Evolutionary conservation across 53 echinoderm and acorn worm genomes (phyloP).

Genomic region (Stichopus horrens): DNA sequence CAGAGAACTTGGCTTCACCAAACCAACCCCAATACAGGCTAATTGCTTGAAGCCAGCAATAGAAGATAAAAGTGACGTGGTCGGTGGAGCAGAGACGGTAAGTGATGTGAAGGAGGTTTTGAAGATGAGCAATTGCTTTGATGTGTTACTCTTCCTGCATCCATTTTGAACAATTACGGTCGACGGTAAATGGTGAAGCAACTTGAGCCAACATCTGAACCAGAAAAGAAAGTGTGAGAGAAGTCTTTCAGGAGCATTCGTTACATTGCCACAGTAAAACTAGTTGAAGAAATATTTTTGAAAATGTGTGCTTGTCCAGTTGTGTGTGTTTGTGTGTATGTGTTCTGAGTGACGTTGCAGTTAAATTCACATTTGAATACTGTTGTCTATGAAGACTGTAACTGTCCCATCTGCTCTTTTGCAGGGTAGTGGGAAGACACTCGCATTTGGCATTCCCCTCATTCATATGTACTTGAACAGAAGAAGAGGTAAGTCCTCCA

Average conservation of each 20-base stretch:
- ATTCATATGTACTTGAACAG: slow-evolving; percentile 63
- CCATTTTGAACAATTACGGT: neutral
- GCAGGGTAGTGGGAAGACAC: slow-evolving; percentile 95
- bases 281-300: too few relatives aligned
- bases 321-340: too few relatives aligned
- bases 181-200: neutral
- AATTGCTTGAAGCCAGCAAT: slow-evolving; percentile 79
- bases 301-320: too few relatives aligned
- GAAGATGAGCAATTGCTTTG: neutral
- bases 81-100: slow-evolving; percentile 96
- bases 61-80: slow-evolving; percentile 67
- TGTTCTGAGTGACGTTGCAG: too few relatives aligned
- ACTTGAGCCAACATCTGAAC: too few relatives aligned
- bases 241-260: too few relatives aligned
- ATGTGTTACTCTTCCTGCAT: neutral
- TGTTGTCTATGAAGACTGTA: neutral
- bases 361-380: too few relatives aligned
- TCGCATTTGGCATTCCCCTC: slow-evolving; percentile 92
- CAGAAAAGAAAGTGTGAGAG: too few relatives aligned
- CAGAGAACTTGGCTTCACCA: slow-evolving; percentile 62
- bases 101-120: neutral
- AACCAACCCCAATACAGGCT: slow-evolving; percentile 82
- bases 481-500: neutral
- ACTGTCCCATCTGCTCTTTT: neutral
- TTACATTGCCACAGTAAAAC: too few relatives aligned